Conservation (phyloP, 92 coral and sea anemone genomes). For the Palythoa heliodiscus region DNA sequence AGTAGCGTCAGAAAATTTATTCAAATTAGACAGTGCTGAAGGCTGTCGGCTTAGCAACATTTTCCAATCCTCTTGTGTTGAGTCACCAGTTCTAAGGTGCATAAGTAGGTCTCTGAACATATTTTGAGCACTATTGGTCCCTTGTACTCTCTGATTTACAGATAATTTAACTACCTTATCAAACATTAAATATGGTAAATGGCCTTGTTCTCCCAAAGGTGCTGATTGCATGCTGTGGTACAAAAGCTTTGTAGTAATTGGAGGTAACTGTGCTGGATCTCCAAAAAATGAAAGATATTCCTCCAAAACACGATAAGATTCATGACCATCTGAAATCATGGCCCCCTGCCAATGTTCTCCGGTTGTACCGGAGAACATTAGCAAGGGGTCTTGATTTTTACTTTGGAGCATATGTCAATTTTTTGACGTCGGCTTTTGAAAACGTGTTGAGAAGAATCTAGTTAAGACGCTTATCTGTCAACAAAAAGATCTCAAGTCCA, state of each 20-base stretch:
- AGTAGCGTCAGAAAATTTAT: constrained; percentile 50
- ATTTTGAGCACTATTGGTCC: constrained; percentile 37
- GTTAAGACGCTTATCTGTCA: too few relatives aligned
- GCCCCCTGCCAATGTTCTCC: too few relatives aligned
- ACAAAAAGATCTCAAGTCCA: too few relatives aligned
- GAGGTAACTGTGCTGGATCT: constrained; percentile 65
- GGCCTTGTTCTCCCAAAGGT: constrained; percentile 65
- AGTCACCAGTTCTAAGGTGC: constrained; percentile 51
- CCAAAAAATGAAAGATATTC: constrained; percentile 52
- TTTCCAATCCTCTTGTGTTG: constrained; percentile 61
- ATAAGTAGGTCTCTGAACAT: constrained; percentile 38
- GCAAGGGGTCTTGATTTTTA: too few relatives aligned
- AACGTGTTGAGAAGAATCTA: too few relatives aligned
- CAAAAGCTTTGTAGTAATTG: constrained; percentile 50
- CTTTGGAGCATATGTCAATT: too few relatives aligned
- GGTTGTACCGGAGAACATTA: too few relatives aligned
- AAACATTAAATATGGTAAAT: constrained; percentile 58
- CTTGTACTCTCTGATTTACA: constrained; percentile 60
- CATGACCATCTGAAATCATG: too few relatives aligned
- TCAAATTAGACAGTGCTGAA: constrained; percentile 46
- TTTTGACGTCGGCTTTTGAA: too few relatives aligned
- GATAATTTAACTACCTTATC: constrained; percentile 45
- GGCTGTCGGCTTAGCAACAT: constrained; percentile 51
- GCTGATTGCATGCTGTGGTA: constrained; percentile 61
- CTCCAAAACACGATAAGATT: too few relatives aligned